Evolutionary conservation across 2,113 vertebrate species (phyloP), one percentile per base, ranked within the genome.

Genomic region (Trematomus loennbergii): DNA sequence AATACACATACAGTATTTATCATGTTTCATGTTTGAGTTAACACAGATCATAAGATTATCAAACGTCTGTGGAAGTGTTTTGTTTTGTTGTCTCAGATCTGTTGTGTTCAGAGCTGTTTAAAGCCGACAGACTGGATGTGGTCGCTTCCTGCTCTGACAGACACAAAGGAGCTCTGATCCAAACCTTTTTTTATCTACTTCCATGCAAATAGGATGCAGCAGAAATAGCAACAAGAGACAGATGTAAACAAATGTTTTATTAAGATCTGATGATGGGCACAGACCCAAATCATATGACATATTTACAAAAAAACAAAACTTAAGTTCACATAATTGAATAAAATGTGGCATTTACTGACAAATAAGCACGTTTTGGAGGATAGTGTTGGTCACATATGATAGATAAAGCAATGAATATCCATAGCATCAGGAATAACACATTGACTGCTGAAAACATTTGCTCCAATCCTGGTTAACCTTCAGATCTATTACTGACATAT

Each of bases 221-320:
- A 77, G 66, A 70, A 85, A 82, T n/a, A 71, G 22, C 25, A 48
- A 40, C 29, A 16, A 69, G 66, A 25, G 5, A 40, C 4, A 64
- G 40, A 75, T 49, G 52, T 17, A 82, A 83, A 85, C 45, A 62
- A 17, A 7, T 20, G 33, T 61, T 84, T 91, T 85, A 83, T 88
- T 85, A 25, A 49, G 64, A 59, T 29, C 58, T 67, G 70, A 81
- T 52, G 18, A 85, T 40, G 74, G 13, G 17, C 61, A 45, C 45
- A 61, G 43, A 73, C 12, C 15, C 8, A 71, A 71, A 36, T 69
- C 49, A 54, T 13, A 1, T 5, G 45, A 45, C 52, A 48, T 45
- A 59, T 55, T 45, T 67, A 0, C 72, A 77, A 20, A 20, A 43
- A 63, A 67, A 53, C 5, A 17, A 40, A 53, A 29, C 3, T 4